Evolutionary conservation across 2,888 invertebrate genomes (phyloP).

Genomic region (Schizotus pectinicornis): DNA sequence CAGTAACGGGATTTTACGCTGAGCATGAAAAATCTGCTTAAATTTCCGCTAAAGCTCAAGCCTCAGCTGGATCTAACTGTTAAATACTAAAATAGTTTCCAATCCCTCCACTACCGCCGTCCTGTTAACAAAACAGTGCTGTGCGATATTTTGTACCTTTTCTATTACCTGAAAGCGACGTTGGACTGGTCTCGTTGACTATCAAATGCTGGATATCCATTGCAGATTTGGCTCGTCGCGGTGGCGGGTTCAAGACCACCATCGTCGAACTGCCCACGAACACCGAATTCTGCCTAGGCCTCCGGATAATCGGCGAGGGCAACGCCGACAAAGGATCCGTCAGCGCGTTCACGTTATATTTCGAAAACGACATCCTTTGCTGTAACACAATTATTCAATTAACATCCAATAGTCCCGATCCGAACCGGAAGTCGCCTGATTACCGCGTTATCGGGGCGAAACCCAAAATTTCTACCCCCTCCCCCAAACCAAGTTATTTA

Average conservation of each 20-base stretch:
- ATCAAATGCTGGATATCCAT: constrained; percentile 82
- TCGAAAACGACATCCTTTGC: constrained; percentile 75
- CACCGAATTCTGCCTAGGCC: constrained; percentile 82
- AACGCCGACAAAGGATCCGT: constrained; percentile 59
- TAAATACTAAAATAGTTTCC: too few relatives aligned
- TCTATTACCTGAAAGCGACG: constrained; percentile 45
- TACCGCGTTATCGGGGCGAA: too few relatives aligned
- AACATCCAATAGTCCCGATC: background rate
- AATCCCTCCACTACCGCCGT: too few relatives aligned
- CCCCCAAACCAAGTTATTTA: too few relatives aligned
- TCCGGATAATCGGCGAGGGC: constrained; percentile 55
- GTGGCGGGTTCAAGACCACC: constrained; percentile 72
- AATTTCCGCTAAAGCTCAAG: too few relatives aligned
- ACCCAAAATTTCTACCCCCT: too few relatives aligned
- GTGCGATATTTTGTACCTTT: constrained; percentile 30
- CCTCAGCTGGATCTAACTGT: too few relatives aligned
- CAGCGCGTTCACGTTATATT: constrained; percentile 70
- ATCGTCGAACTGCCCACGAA: constrained; percentile 77
- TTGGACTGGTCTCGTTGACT: constrained; percentile 59
- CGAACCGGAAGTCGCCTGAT: background rate
- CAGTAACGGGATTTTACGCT: too few relatives aligned
- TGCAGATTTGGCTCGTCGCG: constrained; percentile 81
- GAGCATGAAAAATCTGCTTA: too few relatives aligned
- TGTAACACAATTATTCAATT: constrained; percentile 53
- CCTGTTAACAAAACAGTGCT: too few relatives aligned